A percentile compares a stretch with the other conserved stretches of the same genome.
Evolutionary conservation across 2,888 invertebrate genomes (phyloP).

Genomic region (Maniola hyperantus): DNA sequence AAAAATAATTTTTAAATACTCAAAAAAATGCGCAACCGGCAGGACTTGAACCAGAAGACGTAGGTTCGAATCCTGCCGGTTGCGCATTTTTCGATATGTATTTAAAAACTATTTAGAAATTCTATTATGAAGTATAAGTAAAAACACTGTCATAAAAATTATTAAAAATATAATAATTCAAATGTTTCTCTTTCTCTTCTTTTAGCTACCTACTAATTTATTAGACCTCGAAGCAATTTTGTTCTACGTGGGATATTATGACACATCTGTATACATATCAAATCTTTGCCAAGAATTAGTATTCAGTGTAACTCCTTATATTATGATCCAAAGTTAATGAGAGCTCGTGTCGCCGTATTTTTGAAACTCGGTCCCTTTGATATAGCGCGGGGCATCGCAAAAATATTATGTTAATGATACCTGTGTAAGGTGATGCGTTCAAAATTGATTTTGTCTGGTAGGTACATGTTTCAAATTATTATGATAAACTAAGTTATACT

Average conservation of each 20-base stretch:
- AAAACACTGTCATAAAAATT: too few species aligned
- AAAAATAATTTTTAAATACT: too few species aligned
- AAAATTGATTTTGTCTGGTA: conserved; percentile 30
- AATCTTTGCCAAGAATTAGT: conserved; percentile 67
- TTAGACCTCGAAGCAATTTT: background rate
- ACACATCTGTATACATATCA: conserved; percentile 50
- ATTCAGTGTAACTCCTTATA: conserved; percentile 74
- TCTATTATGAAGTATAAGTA: too few species aligned
- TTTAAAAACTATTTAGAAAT: too few species aligned
- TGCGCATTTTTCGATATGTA: too few species aligned
- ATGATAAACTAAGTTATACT: background rate
- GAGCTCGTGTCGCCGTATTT: conserved; percentile 71
- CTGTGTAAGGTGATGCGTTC: conserved; percentile 45
- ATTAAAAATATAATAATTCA: too few species aligned
- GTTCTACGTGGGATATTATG: conserved; percentile 44
- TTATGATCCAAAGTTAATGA: conserved; percentile 79
- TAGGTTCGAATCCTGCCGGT: too few species aligned
- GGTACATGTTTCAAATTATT: conserved; percentile 11
- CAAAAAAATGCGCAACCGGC: too few species aligned
- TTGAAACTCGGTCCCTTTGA: conserved; percentile 76
- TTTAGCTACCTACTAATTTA: too few species aligned
- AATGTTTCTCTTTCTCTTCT: too few species aligned
- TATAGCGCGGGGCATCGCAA: conserved; percentile 64
- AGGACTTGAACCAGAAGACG: too few species aligned
- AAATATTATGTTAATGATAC: conserved; percentile 78